Evolutionary conservation across 92 coral and sea anemone species (phyloP).

Genomic region (Nematostella vectensis): DNA sequence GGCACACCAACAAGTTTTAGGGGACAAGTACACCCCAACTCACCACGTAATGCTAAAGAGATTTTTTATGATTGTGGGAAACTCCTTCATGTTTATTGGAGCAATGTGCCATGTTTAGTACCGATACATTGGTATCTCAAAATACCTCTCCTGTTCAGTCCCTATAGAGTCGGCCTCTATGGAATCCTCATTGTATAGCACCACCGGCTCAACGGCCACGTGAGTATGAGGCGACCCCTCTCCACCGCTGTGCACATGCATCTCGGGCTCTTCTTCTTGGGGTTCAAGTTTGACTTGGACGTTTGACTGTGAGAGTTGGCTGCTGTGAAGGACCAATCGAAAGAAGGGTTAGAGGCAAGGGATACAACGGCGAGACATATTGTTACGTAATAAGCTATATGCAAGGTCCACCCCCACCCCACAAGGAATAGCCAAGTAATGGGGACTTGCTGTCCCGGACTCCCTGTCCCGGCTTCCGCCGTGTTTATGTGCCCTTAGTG

Average conservation of each 20-base stretch:
- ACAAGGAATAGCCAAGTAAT: neutral
- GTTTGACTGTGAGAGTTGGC: conserved; percentile 79
- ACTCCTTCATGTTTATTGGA: no score
- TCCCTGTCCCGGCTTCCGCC: no score
- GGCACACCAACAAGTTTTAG: no score
- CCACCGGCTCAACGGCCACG: conserved; percentile 21
- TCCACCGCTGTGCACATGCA: conserved; percentile 44
- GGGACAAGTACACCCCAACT: no score
- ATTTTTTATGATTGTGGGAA: no score
- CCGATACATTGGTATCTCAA: no score
- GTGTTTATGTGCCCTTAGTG: no score
- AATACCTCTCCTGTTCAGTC: conserved; percentile 17
- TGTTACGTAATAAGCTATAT: neutral
- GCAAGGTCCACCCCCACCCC: neutral
- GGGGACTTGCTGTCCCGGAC: no score
- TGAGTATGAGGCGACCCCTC: conserved; percentile 16
- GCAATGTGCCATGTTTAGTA: no score
- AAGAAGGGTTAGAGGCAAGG: conserved; percentile 3
- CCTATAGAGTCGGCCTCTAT: conserved; percentile 16
- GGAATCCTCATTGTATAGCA: conserved; percentile 18
- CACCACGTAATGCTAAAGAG: no score
- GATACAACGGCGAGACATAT: neutral
- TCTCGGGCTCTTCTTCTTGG: conserved; percentile 71
- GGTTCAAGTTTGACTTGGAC: conserved; percentile 99
- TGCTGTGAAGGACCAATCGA: conserved; percentile 31